Evolutionary conservation across 2,113 vertebrate species (phyloP), one percentile per base, ranked within the genome.

Genomic region (Xenotilapia caudafasciata): DNA sequence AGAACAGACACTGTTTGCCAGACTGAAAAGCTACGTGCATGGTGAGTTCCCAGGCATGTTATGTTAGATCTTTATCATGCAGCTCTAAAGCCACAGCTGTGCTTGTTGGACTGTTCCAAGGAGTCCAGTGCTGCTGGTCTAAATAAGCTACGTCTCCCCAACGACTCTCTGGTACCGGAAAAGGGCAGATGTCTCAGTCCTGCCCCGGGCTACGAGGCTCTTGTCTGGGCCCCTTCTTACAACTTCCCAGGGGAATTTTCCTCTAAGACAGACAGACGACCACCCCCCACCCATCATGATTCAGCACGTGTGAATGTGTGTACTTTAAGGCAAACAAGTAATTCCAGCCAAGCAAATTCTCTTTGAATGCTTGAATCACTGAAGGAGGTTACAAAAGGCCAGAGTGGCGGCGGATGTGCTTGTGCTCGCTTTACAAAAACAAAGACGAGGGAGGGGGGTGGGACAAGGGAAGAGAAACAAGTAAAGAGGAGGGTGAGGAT

Each of bases 181-280:
- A 91, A 82, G 85, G 93, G 89, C 95, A 95, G 95, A 94, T 95
- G 95, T 95, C 93, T 91, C 75, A 89, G 86, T 45, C 85, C 21
- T 82, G 94, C 95, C 88, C 83, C 40, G 4, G 94, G 94, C 92
- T 85, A 85, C 7, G 47, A 82, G 79, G 79, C 88, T 90, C 94
- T 93, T 85, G 90, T 93, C 88, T 83, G 80, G 85, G 90, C 82
- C 87, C 90, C 92, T 92, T 83, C 91, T 89, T 86, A 90, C 90
- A 93, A 92, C 90, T 81, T 90, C 94, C 93, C 91, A 88, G 86
- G 94, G 87, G 93, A 87, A 60, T 85, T 88, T 79, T 77, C 70
- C 58, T 89, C 86, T 79, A 92, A 91, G 53, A 77, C 89, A 88
- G 84, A 91, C 88, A 88, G 86, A 91, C 83, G 42, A 21, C 38